phyloP scores from a whole-genome alignment of 2,888 invertebrate genomes.

The Acronicta aceris region DNA sequence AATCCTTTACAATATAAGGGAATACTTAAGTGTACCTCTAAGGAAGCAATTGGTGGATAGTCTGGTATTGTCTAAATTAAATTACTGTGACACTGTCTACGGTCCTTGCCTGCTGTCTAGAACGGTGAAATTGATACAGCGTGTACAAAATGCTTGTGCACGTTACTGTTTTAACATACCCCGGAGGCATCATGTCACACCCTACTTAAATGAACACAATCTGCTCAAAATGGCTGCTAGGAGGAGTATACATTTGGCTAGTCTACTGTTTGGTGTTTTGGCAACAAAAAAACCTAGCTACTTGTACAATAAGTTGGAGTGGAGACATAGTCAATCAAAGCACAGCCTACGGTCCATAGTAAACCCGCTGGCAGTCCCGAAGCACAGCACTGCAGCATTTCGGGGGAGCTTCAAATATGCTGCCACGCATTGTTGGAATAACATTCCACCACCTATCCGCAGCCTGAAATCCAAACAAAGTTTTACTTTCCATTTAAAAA shows the following conservation, averaged over 20 bases:
- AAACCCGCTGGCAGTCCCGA: background rate
- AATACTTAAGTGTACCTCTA: too few species aligned
- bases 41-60: background rate
- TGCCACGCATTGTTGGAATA: slow-evolving; percentile 1
- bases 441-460: slow-evolving; percentile 3
- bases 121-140: slow-evolving; percentile 4
- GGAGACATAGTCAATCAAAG: background rate
- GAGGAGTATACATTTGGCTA: slow-evolving; percentile 1
- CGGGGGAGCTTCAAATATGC: background rate
- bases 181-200: slow-evolving; percentile 23
- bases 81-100: background rate
- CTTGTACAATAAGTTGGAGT: slow-evolving; percentile 1
- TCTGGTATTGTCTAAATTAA: background rate
- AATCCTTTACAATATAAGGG: too few species aligned
- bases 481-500: background rate
- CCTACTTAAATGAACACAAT: slow-evolving; percentile 14
- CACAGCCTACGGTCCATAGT: background rate
- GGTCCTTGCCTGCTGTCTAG: background rate
- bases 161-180: slow-evolving; percentile 31
- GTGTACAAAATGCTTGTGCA: slow-evolving; percentile 33
- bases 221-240: slow-evolving; percentile 13
- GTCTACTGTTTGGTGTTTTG: background rate
- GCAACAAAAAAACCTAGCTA: background rate
- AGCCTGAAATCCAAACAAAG: background rate
- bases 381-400: background rate